phyloP scores from a whole-genome alignment of 1,140 invertebrate species.

The Proales similis region DNA sequence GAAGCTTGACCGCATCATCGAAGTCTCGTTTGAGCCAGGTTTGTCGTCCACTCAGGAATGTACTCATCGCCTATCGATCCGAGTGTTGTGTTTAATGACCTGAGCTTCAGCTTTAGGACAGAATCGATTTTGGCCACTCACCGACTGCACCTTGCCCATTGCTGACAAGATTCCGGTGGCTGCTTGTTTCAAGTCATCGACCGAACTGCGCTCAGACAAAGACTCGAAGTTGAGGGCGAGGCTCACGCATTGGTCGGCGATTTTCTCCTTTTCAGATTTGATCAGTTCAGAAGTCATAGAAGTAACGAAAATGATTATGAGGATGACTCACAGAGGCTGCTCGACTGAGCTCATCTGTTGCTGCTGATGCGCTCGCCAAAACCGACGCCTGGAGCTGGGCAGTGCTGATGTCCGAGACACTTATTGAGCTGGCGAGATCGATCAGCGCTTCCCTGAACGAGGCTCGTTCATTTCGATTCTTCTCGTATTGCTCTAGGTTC shows the following conservation, averaged over 20 bases:
- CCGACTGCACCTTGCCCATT: conserved; percentile 16
- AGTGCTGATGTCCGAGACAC: conserved; percentile 21
- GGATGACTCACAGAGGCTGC: conserved; percentile 5
- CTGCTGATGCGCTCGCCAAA: background rate
- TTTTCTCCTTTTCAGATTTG: too few species aligned
- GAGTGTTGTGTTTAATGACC: too few species aligned
- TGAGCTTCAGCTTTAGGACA: too few species aligned
- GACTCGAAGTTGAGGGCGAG: too few species aligned
- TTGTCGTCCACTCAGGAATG: background rate
- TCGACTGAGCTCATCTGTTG: conserved; percentile 33
- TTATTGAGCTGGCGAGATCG: conserved; percentile 1
- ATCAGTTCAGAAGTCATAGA: too few species aligned
- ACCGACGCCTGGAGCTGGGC: conserved; percentile 7
- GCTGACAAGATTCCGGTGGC: background rate
- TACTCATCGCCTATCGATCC: conserved; percentile 30
- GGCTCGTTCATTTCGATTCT: conserved; percentile 27
- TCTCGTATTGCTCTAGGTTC: conserved; percentile 2
- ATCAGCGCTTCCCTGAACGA: conserved; percentile 1
- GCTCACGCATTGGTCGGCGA: too few species aligned
- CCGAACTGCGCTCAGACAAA: background rate
- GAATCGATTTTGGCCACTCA: background rate
- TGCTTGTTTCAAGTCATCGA: conserved; percentile 12
- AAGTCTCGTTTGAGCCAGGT: background rate
- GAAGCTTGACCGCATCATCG: background rate
- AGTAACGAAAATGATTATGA: too few species aligned